Conservation (phyloP, 1,140 invertebrate species). For the Microplitis mediator region DNA sequence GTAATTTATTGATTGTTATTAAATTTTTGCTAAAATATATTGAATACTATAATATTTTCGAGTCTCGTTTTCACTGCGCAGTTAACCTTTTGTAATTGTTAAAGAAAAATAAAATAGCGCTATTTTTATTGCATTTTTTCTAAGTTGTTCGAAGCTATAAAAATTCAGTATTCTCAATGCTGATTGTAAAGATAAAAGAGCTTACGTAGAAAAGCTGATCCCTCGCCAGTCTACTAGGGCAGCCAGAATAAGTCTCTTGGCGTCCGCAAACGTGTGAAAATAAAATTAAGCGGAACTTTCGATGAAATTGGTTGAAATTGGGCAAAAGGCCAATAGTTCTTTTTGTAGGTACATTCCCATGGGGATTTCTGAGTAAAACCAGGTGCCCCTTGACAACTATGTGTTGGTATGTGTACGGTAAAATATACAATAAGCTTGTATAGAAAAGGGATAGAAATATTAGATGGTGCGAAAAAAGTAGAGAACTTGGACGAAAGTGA, state of each 20-base stretch:
- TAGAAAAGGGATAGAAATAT: slow-evolving; percentile 2
- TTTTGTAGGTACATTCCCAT: slow-evolving; percentile 42
- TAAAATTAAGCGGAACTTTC: slow-evolving; percentile 67
- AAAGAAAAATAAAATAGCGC: no score
- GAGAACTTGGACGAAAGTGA: slow-evolving; percentile 41
- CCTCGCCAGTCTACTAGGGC: slow-evolving; percentile 18
- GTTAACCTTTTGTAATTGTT: no score
- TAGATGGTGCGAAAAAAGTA: slow-evolving; percentile 18
- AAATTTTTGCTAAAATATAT: no score
- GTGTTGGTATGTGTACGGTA: slow-evolving; percentile 14
- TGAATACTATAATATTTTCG: no score
- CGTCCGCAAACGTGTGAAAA: slow-evolving; percentile 62
- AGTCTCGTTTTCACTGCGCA: no score
- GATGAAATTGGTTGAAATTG: slow-evolving; percentile 69
- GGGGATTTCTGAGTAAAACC: slow-evolving; percentile 29
- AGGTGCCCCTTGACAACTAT: slow-evolving; percentile 25
- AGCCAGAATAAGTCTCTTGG: slow-evolving; percentile 19
- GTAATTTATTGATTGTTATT: no score
- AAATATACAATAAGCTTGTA: slow-evolving; percentile 11
- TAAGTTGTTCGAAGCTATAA: neutral
- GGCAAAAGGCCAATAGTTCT: slow-evolving; percentile 55
- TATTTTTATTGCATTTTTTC: neutral
- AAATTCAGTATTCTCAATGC: slow-evolving; percentile 40
- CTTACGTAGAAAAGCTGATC: slow-evolving; percentile 30
- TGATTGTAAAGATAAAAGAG: slow-evolving; percentile 55